Conservation (phyloP, 2,888 invertebrate genomes). For the Lochmaea crataegi region DNA sequence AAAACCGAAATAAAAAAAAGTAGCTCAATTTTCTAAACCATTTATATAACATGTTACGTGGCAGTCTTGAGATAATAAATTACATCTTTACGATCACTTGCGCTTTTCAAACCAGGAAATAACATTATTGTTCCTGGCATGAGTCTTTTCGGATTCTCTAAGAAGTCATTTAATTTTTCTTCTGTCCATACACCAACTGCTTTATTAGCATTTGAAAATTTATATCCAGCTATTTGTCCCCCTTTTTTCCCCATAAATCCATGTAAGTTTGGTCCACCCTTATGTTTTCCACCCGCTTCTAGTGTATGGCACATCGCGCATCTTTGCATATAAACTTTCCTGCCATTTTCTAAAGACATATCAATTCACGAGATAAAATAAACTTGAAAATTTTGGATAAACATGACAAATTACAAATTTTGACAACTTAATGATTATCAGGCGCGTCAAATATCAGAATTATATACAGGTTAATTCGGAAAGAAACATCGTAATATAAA, state of each 20-base stretch:
- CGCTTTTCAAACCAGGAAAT: slow-evolving; percentile 23
- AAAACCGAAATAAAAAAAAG: no score
- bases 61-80: slow-evolving; percentile 24
- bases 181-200: slow-evolving; percentile 16
- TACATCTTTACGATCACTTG: slow-evolving; percentile 12
- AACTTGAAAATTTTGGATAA: background rate
- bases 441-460: no score
- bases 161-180: slow-evolving; percentile 16
- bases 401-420: background rate
- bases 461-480: no score
- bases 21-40: no score
- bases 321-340: background rate
- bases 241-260: slow-evolving; percentile 7
- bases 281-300: slow-evolving; percentile 7
- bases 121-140: slow-evolving; percentile 30
- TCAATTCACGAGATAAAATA: background rate
- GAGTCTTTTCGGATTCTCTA: slow-evolving; percentile 22
- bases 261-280: background rate
- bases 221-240: background rate
- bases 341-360: background rate
- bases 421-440: no score
- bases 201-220: slow-evolving; percentile 10
- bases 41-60: background rate
- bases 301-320: slow-evolving; percentile 8
- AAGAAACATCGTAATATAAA: no score